These are phyloP conservation scores for Trididemnum nubilum DNA, from an alignment of 23 tunicate genomes.

Conservation along the genomic window DNA sequence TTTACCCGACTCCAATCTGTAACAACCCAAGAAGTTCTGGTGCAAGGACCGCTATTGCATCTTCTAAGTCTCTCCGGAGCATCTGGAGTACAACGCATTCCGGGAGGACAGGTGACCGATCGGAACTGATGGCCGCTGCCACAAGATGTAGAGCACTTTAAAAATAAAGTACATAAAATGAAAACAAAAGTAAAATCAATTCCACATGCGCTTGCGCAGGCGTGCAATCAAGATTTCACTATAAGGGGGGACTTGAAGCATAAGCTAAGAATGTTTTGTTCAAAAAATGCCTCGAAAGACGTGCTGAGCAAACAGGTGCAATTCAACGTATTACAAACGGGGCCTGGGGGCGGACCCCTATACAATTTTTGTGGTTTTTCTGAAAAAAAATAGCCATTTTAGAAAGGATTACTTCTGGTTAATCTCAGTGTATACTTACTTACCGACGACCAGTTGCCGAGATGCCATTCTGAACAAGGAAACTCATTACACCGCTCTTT, in stretches of 20 bases:
- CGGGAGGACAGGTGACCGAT: conserved; percentile 29
- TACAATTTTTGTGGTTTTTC: too few species aligned
- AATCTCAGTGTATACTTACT: not conserved
- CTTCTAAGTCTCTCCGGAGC: conserved; percentile 4
- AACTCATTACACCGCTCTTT: conserved; percentile 40
- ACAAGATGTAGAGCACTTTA: conserved; percentile 53
- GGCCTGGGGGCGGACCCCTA: too few species aligned
- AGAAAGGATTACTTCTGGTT: too few species aligned
- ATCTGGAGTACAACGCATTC: conserved; percentile 1
- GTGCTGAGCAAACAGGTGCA: too few species aligned
- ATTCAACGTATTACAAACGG: too few species aligned
- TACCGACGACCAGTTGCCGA: conserved; percentile 63
- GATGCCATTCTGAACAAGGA: conserved; percentile 50
- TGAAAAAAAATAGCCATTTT: too few species aligned
- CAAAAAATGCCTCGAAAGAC: too few species aligned
- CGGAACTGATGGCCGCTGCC: conserved; percentile 39
- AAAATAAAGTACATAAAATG: not conserved
- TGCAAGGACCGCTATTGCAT: conserved; percentile 54
- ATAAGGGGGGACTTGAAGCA: too few species aligned
- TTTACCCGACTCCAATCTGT: conserved; percentile 57
- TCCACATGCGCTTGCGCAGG: too few species aligned
- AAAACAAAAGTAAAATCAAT: not conserved
- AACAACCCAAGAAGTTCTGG: conserved; percentile 49
- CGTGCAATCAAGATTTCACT: too few species aligned
- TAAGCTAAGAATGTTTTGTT: too few species aligned